These are phyloP conservation scores for Spea hammondii DNA, from an alignment of 2,797 vertebrate genomes.

Conservation along the genomic window DNA sequence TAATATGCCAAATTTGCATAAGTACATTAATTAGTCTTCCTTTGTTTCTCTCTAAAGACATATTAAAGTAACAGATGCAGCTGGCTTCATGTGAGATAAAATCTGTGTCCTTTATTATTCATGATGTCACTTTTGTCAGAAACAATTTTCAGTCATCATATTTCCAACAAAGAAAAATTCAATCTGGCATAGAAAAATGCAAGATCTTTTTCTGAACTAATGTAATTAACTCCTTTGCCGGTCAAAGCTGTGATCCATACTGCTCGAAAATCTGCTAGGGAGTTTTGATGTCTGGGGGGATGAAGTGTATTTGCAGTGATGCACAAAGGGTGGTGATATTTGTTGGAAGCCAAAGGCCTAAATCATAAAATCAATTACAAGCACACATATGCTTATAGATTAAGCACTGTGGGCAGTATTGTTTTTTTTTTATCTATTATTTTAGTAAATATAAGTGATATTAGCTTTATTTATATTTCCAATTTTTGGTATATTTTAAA, in stretches of 20 bases:
- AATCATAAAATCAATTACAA: slow-evolving; percentile 41
- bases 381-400: slow-evolving; percentile 24
- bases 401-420: neutral
- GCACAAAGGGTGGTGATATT: slow-evolving; percentile 34
- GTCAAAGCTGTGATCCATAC: slow-evolving; percentile 46
- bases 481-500: no score
- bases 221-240: slow-evolving; percentile 47
- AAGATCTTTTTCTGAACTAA: slow-evolving; percentile 30
- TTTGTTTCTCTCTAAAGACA: slow-evolving; percentile 58
- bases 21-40: slow-evolving; percentile 54
- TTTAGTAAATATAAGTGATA: no score
- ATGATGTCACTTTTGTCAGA: slow-evolving; percentile 57
- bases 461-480: no score
- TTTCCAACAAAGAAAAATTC: slow-evolving; percentile 55
- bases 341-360: slow-evolving; percentile 33
- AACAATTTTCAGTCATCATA: slow-evolving; percentile 55
- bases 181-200: slow-evolving; percentile 40
- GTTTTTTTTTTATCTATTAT: neutral
- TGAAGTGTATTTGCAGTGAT: slow-evolving; percentile 30
- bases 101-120: slow-evolving; percentile 59
- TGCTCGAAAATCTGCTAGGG: slow-evolving; percentile 36
- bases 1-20: slow-evolving; percentile 49
- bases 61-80: slow-evolving; percentile 59
- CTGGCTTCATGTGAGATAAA: slow-evolving; percentile 56
- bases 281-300: slow-evolving; percentile 30